Percentiles rank a stretch among this genome's conserved stretches.
phyloP scores from a whole-genome alignment of 2,888 invertebrate genomes.

The Blastobasis adustella region DNA sequence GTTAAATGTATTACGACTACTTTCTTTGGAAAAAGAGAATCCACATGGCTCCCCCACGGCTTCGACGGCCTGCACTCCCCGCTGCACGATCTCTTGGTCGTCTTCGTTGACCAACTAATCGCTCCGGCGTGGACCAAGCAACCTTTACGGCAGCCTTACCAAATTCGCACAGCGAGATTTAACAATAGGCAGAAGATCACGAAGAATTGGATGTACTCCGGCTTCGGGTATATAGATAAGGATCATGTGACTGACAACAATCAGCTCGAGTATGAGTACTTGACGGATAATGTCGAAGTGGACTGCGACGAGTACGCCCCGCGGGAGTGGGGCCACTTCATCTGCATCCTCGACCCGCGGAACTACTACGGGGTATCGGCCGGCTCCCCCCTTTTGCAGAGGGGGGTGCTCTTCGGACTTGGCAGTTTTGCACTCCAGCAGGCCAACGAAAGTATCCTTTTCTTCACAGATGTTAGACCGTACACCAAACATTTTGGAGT shows the following conservation, averaged over 20 bases:
- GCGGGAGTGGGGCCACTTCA: background rate
- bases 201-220: background rate
- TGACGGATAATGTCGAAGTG: background rate
- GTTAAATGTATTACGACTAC: background rate
- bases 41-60: background rate
- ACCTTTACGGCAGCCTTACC: background rate
- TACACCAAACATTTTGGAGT: background rate
- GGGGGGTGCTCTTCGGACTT: background rate
- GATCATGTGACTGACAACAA: background rate
- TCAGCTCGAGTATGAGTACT: background rate
- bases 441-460: background rate
- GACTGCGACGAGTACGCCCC: background rate
- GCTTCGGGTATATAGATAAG: background rate
- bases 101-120: background rate
- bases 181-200: background rate
- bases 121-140: no score
- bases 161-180: no score
- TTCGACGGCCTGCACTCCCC: background rate
- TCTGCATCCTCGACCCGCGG: background rate
- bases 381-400: background rate
- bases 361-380: background rate
- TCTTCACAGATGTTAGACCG: background rate
- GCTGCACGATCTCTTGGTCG: background rate
- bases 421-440: background rate
- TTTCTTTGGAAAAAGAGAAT: background rate